Percentiles rank a stretch among this genome's conserved stretches.
These are phyloP conservation scores for Actinemys pallida DNA, from an alignment of 2,113 vertebrate species.

Conservation along the genomic window DNA sequence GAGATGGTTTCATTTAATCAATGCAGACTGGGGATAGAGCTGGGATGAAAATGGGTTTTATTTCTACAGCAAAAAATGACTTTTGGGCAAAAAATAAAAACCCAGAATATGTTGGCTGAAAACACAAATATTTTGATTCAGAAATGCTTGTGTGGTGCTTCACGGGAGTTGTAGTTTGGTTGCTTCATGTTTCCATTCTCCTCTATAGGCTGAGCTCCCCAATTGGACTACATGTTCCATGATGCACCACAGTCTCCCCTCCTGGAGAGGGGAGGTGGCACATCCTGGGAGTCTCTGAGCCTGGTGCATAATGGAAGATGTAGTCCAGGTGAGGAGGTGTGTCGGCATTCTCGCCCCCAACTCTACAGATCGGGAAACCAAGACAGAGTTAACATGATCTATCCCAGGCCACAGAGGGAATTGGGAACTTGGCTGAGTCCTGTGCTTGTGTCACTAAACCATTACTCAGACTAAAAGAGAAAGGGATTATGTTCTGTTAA, in stretches of 20 bases:
- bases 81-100: neutral
- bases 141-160: neutral
- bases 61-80: neutral
- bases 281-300: neutral
- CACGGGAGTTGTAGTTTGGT: neutral
- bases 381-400: neutral
- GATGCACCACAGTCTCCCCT: neutral
- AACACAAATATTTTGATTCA: neutral
- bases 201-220: neutral
- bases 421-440: neutral
- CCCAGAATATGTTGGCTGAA: neutral
- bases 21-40: neutral
- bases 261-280: neutral
- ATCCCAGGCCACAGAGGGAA: neutral
- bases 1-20: fast-evolving
- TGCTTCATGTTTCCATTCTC: neutral
- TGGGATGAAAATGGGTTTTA: neutral
- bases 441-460: neutral
- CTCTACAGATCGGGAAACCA: neutral
- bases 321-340: neutral
- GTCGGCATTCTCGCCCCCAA: neutral
- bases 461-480: neutral
- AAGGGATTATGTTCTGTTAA: neutral
- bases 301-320: neutral
- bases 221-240: neutral